A percentile compares a stretch with the other conserved stretches of the same genome.
These are phyloP conservation scores for Sicus ferrugineus DNA, from an alignment of 2,888 invertebrate genomes.

Conservation along the genomic window DNA sequence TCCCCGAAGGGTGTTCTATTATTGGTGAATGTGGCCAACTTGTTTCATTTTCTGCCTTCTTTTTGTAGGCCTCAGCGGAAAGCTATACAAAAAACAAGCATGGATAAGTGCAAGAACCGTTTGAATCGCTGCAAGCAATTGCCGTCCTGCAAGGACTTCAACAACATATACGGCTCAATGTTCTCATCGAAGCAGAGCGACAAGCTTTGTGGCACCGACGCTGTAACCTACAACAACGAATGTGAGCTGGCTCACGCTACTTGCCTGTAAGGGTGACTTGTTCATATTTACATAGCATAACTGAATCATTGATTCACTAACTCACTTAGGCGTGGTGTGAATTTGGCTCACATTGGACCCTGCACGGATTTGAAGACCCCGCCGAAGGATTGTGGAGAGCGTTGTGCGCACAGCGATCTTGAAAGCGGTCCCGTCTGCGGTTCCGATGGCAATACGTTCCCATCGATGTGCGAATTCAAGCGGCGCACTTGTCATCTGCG, in stretches of 20 bases:
- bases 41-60: not conserved
- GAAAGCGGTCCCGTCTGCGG: conserved; percentile 82
- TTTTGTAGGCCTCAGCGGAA: conserved; percentile 62
- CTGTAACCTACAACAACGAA: conserved; percentile 82
- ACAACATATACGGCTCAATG: conserved; percentile 63
- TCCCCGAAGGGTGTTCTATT: not conserved
- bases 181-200: conserved; percentile 71
- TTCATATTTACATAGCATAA: not conserved
- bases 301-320: not conserved
- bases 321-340: conserved; percentile 75
- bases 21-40: not conserved
- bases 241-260: conserved; percentile 84
- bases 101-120: conserved; percentile 81
- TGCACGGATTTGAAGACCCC: conserved; percentile 72
- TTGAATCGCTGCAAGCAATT: conserved; percentile 79
- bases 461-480: conserved; percentile 84
- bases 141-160: conserved; percentile 70
- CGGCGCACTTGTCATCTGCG: conserved; percentile 85
- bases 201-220: conserved; percentile 90
- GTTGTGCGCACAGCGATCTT: conserved; percentile 68
- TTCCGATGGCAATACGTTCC: conserved; percentile 88
- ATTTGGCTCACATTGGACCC: conserved; percentile 87
- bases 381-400: conserved; percentile 68
- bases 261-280: conserved; percentile 73
- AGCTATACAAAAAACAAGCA: conserved; percentile 64